Conservation (phyloP, 2,888 invertebrate species). For the Chymomyza procnemis region DNA sequence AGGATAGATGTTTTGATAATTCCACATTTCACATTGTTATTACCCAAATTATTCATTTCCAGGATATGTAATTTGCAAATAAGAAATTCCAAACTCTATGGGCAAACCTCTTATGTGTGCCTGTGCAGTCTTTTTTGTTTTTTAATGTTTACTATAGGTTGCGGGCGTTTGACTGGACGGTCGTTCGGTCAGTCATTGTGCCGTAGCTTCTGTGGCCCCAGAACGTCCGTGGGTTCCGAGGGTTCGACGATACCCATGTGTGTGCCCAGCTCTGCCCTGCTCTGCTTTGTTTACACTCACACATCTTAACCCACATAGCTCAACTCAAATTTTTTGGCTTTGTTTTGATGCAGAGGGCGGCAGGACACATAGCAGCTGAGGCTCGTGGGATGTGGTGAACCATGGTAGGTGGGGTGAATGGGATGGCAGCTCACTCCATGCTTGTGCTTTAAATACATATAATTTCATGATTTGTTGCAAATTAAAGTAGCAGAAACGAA, state of each 20-base stretch:
- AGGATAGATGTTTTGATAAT: too few species aligned
- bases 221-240: conserved; percentile 13
- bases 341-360: neutral
- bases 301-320: conserved; percentile 61
- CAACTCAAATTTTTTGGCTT: conserved; percentile 12
- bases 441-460: conserved; percentile 49
- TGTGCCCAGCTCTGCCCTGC: conserved; percentile 57
- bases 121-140: conserved; percentile 19
- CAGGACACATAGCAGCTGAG: conserved; percentile 33
- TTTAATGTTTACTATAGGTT: conserved; percentile 49
- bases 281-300: conserved; percentile 66
- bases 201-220: too few species aligned
- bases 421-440: too few species aligned
- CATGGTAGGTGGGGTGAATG: neutral
- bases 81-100: too few species aligned
- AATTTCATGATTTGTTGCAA: conserved; percentile 1
- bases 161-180: conserved; percentile 7
- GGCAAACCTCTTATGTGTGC: neutral
- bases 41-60: too few species aligned
- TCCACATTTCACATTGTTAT: too few species aligned
- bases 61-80: too few species aligned
- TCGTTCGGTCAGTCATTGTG: neutral
- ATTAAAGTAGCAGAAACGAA: conserved; percentile 6
- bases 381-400: conserved; percentile 8
- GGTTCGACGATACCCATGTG: conserved; percentile 56